Conservation (phyloP, 1,140 invertebrate species). For the Cheumatopsyche charites region DNA sequence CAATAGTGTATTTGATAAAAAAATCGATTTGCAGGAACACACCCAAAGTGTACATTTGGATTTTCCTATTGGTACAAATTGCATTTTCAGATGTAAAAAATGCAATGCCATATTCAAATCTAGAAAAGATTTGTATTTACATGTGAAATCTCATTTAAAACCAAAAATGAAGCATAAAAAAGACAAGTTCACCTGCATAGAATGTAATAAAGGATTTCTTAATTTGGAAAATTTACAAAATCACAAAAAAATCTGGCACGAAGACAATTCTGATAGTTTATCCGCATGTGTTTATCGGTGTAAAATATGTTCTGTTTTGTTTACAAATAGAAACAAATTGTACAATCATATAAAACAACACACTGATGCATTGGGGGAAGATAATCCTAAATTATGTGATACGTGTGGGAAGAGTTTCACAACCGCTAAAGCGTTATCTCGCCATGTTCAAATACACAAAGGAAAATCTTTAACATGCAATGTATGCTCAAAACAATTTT, state of each 20-base stretch:
- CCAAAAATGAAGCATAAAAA: constrained; percentile 22
- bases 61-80: constrained; percentile 25
- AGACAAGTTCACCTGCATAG: constrained; percentile 30
- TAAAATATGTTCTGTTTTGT: constrained; percentile 37
- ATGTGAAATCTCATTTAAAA: constrained; percentile 43
- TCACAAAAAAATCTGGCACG: constrained; percentile 29
- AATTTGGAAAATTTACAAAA: constrained; percentile 28
- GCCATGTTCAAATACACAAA: constrained; percentile 40
- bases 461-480: constrained; percentile 37
- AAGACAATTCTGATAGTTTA: background rate
- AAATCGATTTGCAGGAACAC: constrained; percentile 34
- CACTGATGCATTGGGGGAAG: background rate
- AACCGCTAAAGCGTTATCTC: constrained; percentile 34
- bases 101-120: constrained; percentile 38
- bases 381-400: constrained; percentile 30
- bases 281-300: constrained; percentile 33
- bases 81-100: constrained; percentile 43
- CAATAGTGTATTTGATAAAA: constrained; percentile 23
- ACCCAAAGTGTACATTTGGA: constrained; percentile 36
- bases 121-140: constrained; percentile 34
- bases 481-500: constrained; percentile 38
- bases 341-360: constrained; percentile 40
- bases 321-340: constrained; percentile 36
- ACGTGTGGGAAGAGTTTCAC: constrained; percentile 42
- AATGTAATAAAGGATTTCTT: constrained; percentile 27